A percentile compares a stretch with the other conserved stretches of the same genome.
These are phyloP conservation scores for Agrotis ipsilon DNA, from an alignment of 2,888 invertebrate genomes.

Conservation along the genomic window DNA sequence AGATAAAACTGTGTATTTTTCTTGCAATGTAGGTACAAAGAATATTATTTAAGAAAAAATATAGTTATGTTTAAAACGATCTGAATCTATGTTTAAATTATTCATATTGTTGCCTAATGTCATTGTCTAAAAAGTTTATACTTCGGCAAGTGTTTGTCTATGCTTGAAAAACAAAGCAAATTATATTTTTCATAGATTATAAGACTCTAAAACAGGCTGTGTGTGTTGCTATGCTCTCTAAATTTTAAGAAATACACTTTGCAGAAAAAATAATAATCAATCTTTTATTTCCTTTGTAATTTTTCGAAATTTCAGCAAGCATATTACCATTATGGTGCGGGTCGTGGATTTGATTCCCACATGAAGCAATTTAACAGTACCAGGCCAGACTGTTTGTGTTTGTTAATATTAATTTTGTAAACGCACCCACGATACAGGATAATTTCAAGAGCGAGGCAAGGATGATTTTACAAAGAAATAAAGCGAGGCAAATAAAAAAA, in stretches of 20 bases:
- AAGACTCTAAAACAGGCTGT: conserved; percentile 43
- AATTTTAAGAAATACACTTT: conserved; percentile 47
- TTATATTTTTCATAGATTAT: conserved; percentile 20
- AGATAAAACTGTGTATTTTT: conserved; percentile 4
- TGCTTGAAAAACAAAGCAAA: conserved; percentile 1
- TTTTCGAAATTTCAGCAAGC: too few species aligned
- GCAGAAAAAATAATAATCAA: not conserved
- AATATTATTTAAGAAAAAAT: not conserved
- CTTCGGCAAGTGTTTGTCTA: conserved; percentile 8
- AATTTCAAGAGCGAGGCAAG: too few species aligned
- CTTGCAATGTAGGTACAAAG: conserved; percentile 18
- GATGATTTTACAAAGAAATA: too few species aligned
- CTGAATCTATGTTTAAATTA: conserved; percentile 1
- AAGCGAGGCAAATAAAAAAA: too few species aligned
- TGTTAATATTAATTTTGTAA: too few species aligned
- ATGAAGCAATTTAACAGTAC: too few species aligned
- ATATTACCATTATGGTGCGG: too few species aligned
- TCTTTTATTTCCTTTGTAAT: too few species aligned
- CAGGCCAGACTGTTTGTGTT: too few species aligned
- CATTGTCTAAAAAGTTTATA: conserved; percentile 15
- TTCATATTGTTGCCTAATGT: conserved; percentile 7
- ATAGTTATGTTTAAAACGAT: not conserved
- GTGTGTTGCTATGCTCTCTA: conserved; percentile 47
- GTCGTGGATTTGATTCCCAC: too few species aligned
- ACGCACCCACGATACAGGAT: too few species aligned